Evolutionary conservation across 2,888 invertebrate genomes (phyloP), one percentile per base, ranked within the genome.

Genomic region (Stictocephala bisonia): DNA sequence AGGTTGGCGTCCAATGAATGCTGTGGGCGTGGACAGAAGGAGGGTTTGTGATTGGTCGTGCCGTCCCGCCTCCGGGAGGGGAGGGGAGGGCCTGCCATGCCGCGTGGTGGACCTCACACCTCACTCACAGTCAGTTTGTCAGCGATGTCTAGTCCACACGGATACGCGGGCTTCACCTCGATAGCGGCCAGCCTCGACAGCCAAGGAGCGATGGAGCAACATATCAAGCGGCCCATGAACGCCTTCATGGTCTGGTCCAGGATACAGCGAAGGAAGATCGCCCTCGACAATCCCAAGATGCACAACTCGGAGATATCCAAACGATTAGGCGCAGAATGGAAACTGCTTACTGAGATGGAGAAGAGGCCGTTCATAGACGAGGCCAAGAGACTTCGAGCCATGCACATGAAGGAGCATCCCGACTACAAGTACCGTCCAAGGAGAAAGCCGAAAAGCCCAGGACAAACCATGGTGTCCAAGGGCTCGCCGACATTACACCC

Each of bases 161-260:
- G 71, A 60, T 76, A 76, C 74, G 75, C 76, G 35, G 75, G 76
- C 58, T 78, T 76, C 68, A 67, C 76, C 11, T 60, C 75, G 7
- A 73, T 78, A 74, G 67, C 70, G 1, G 67, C 74, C 67, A 73
- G 74, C 51, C 66, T 78, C 73, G 78, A 78, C 51, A 74, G 75
- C 26, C 76, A 76, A 50, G 68, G 73, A 24, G 72, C 76, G 20
- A 51, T 74, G 41, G 92, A 93, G 80, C 91, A 90, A 9, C 95
- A 96, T 85, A 96, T 98, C 82, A 98, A 97, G 84, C 87, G 97
- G 20, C 97, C 97, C 1, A 97, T 98, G 97, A 97, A 97, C 86
- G 97, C 97, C 0, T 97, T 97, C 85, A 97, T 97, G 96, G 97
- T 95, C 29, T 97, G 97, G 97, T 96, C 96, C 3, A 86, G 96